These are phyloP conservation scores for Mystacornis crossleyi DNA, from an alignment of 2,113 vertebrate species.

Conservation along the genomic window DNA sequence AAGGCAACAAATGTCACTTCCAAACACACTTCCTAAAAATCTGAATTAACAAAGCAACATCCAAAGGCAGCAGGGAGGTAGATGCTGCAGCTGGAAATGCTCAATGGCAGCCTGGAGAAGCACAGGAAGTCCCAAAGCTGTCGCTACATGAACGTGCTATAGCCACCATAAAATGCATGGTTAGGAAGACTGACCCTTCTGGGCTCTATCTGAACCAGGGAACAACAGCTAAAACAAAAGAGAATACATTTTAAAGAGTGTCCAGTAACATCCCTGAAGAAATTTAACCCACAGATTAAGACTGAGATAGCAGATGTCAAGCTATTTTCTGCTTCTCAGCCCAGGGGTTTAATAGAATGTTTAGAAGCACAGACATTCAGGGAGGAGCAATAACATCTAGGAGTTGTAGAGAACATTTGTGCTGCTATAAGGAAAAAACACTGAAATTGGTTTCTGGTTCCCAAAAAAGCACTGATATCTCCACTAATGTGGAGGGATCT, in stretches of 20 bases:
- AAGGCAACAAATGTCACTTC: not conserved
- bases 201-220: not conserved
- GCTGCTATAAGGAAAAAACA: not conserved
- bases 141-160: not conserved
- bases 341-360: not conserved
- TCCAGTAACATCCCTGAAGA: not conserved
- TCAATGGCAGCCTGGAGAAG: not conserved
- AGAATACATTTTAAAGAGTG: not conserved
- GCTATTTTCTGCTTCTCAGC: not conserved
- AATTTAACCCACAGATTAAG: not conserved
- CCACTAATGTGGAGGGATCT: not conserved
- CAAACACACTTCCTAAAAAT: not conserved
- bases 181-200: not conserved
- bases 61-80: not conserved
- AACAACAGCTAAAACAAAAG: not conserved
- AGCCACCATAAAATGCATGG: fast-evolving
- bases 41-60: not conserved
- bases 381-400: not conserved
- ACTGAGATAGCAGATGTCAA: not conserved
- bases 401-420: not conserved
- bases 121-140: not conserved
- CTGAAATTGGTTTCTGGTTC: not conserved
- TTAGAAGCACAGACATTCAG: not conserved
- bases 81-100: not conserved
- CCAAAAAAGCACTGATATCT: not conserved